These are phyloP conservation scores for Cyrtorhinus lividipennis DNA, from an alignment of 1,140 invertebrate genomes.

Conservation along the genomic window DNA sequence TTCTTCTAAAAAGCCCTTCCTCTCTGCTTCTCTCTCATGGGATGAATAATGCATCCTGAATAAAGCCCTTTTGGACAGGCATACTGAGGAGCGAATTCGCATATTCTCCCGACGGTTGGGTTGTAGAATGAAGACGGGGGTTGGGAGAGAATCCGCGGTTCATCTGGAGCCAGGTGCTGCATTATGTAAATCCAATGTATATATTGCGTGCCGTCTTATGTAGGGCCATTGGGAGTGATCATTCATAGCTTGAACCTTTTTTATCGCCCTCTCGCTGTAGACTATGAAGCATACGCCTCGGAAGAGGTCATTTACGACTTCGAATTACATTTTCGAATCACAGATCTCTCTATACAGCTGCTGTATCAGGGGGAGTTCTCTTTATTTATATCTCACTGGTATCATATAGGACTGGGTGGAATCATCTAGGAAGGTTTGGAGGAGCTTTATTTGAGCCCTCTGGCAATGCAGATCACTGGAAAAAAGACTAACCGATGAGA, in stretches of 20 bases:
- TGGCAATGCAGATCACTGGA: too few species aligned
- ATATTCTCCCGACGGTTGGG: not conserved
- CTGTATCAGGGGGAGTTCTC: too few species aligned
- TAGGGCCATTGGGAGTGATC: constrained; percentile 6
- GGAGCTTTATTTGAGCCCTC: too few species aligned
- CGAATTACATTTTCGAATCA: not conserved
- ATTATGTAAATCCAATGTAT: constrained; percentile 10
- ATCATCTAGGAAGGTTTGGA: too few species aligned
- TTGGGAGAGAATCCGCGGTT: not conserved
- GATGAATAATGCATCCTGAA: constrained; percentile 7
- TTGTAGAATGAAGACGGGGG: not conserved
- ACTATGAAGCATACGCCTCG: not conserved
- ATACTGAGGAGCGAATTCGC: constrained; percentile 1
- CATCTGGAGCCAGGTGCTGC: constrained; percentile 6
- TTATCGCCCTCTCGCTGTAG: not conserved
- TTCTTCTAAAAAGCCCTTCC: not conserved
- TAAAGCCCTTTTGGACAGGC: constrained; percentile 8
- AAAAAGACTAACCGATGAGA: too few species aligned
- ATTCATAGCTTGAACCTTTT: constrained; percentile 2
- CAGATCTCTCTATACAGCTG: too few species aligned
- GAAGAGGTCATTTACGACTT: not conserved
- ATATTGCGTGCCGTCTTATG: constrained; percentile 4
- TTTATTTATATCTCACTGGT: too few species aligned
- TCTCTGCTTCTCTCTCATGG: not conserved
- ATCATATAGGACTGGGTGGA: too few species aligned